Evolutionary conservation across 2,888 invertebrate species (phyloP).

Genomic region (Parnassius mnemosyne): DNA sequence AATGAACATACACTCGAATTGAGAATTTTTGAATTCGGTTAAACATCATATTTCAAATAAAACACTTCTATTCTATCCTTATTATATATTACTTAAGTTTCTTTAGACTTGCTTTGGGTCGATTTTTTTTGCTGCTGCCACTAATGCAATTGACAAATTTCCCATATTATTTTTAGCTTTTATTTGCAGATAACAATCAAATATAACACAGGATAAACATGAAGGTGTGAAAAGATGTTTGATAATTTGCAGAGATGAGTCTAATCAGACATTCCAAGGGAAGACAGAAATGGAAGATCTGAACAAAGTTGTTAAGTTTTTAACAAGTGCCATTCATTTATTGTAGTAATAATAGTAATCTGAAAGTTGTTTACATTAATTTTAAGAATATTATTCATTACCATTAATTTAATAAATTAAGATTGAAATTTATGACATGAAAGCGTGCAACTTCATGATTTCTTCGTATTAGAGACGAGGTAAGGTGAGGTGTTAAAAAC

Average conservation of each 20-base stretch:
- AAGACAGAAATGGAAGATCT: constrained; percentile 37
- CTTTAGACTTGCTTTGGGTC: too few species aligned
- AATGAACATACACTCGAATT: too few species aligned
- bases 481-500: constrained; percentile 48
- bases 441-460: not conserved
- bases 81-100: too few species aligned
- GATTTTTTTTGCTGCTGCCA: too few species aligned
- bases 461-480: not conserved
- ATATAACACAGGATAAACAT: constrained; percentile 48
- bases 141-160: not conserved
- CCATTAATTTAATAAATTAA: constrained; percentile 22
- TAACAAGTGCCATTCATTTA: constrained; percentile 63
- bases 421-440: not conserved
- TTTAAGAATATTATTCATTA: constrained; percentile 6
- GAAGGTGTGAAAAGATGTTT: constrained; percentile 32
- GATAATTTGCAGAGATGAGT: constrained; percentile 6
- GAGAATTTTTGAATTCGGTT: too few species aligned
- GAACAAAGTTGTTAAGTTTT: constrained; percentile 48
- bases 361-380: constrained; percentile 47
- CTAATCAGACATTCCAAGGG: constrained; percentile 40
- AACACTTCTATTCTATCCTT: too few species aligned
- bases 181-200: constrained; percentile 67
- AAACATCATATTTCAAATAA: too few species aligned
- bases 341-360: constrained; percentile 37
- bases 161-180: constrained; percentile 20